Base-by-base conservation (phyloP, 2,113 vertebrate species). In the Maccullochella peelii region DNA sequence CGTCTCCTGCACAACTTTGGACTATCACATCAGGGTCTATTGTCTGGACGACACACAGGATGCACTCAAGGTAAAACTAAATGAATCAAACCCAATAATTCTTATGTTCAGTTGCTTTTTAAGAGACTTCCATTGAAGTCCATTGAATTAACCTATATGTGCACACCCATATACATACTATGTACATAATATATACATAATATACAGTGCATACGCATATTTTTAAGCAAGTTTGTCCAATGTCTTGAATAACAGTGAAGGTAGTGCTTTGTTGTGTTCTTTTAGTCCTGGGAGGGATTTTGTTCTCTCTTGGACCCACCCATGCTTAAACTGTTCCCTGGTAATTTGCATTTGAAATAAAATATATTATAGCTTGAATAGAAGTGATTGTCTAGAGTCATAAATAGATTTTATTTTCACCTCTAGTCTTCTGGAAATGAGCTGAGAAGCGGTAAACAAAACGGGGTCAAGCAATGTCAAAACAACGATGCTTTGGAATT, bases 41-140 rank as follows among this genome's bases (percentile, higher is more conserved):
- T 99, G 98, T 87, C 95, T 99, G 47, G 97, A 98, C 18, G 98
- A 99, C 89, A 98, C 96, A 0, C 97, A 97, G 91, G 98, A 99
- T 74, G 96, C 97, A 61, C 96, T 99, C 18, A 98, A 98, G 97
- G 98, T 98, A 87, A 54, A 70, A 61, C 8, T 12, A n/a, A 44
- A 42, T 7, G 0, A 33, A 8, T 52, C 25, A 38, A 52, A 59
- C 7, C 30, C 14, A 8, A 38, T 15, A 2, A 18, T 18, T 14
- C 0, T 11, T 72, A 25, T 59, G n/a, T 49, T 70, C 1, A 42
- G 8, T 20, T 47, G 40, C 20, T 15, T 55, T 77, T 52, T 54
- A 25, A 55, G 10, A 65, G 23, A 44, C 36, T 23, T 10, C n/a
- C n/a, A n/a, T n/a, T n/a, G n/a, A n/a, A 30, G 12, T 59, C 4